Base-by-base conservation (phyloP, 2,888 invertebrate genomes). In the Diachrysia chrysitis region DNA sequence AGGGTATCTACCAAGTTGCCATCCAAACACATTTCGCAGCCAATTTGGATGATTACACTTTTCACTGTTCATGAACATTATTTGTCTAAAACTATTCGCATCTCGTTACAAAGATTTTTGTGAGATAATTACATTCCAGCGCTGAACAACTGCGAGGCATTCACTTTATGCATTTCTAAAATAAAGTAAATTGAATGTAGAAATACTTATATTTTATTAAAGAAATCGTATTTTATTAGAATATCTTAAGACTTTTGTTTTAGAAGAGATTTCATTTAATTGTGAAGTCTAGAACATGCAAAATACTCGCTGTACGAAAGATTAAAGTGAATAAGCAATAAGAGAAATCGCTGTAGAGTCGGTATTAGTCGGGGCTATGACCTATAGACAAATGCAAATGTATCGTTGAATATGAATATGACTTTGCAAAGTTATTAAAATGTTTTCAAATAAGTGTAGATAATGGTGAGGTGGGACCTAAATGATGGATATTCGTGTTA, bases 111-210 rank as follows among this genome's bases (percentile, higher is more conserved):
- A 6, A 57, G 46, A 55, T 25, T 57, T 65, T 35, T 19, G 59
- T 62, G 42, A 73, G 6, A 62, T 48, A 61, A 46, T 19, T 66
- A 73, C 53, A 73, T 66, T 60, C 54, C n/a, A 42, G 46, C 14
- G 21, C 23, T 35, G 46, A 42, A 37, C 21, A 32, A 57, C 21
- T 32, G 17, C 42, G 21, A 60, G 19, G 21, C 57, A 60, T 55
- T 60, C 16, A n/a, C 32, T 29, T 71, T 29, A 17, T 42, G 46
- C 55, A 37, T 58, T 77, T 19, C 17, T 51, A 21, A 51, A 59
- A 64, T 61, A n/a, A 65, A 65, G 25, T 7, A 29, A 54, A 59
- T 57, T 60, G 32, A 14, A 42, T 56, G 12, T 48, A 37, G 9
- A 48, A 17, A 10, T 5, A 51, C 46, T 71, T 14, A 53, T 55